Conservation (phyloP, 2,113 vertebrate genomes). For the Hypocryptadius cinnamomeus region DNA sequence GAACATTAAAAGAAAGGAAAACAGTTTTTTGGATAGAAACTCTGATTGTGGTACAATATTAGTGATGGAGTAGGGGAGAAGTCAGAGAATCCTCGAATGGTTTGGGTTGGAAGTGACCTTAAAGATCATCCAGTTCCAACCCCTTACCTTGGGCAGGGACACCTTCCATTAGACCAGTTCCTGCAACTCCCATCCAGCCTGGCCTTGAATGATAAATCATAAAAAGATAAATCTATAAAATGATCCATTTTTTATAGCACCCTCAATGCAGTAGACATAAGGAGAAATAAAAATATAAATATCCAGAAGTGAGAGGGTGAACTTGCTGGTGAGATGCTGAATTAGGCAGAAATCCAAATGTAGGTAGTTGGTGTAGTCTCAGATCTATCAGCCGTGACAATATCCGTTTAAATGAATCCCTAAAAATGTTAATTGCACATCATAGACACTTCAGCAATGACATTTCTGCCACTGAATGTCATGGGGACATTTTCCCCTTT, state of each 20-base stretch:
- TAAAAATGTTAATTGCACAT: conserved; percentile 63
- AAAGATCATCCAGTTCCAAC: background rate
- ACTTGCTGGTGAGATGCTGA: background rate
- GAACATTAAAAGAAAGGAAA: background rate
- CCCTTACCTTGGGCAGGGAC: background rate
- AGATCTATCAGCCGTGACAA: conserved; percentile 35
- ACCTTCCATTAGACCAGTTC: background rate
- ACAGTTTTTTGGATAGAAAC: background rate
- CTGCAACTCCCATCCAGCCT: background rate
- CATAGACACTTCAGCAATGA: conserved; percentile 34
- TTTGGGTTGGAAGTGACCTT: background rate
- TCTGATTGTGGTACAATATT: background rate
- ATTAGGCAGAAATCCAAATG: conserved; percentile 19
- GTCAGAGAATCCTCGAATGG: background rate
- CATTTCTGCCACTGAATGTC: conserved; percentile 45
- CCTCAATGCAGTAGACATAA: background rate
- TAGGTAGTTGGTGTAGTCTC: background rate
- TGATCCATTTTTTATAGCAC: background rate
- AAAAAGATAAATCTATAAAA: background rate
- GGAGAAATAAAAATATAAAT: background rate
- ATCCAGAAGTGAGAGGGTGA: background rate
- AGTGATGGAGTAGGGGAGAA: background rate
- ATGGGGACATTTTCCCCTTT: conserved; percentile 37
- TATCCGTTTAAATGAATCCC: conserved; percentile 35
- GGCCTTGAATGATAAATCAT: background rate